These are phyloP conservation scores for Arrhopalites spinosus DNA, from an alignment of 2,888 invertebrate genomes.

Conservation along the genomic window DNA sequence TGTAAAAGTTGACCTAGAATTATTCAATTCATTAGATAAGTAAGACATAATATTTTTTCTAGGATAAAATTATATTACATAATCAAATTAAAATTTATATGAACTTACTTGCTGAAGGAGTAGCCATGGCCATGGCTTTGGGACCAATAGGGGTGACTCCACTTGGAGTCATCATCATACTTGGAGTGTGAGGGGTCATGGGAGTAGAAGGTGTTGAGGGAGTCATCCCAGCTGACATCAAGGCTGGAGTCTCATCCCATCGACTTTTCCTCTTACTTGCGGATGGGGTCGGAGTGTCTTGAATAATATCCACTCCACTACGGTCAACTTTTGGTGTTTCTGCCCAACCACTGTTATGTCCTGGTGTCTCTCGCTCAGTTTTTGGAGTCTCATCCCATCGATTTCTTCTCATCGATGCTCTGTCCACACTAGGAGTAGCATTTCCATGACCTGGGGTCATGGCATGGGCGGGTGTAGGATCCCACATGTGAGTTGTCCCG, in stretches of 20 bases:
- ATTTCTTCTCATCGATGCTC: slow-evolving; percentile 79
- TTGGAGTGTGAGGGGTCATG: slow-evolving; percentile 76
- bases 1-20: slow-evolving; percentile 80
- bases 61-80: background rate
- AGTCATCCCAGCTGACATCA: slow-evolving; percentile 59
- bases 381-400: slow-evolving; percentile 99
- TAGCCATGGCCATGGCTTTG: slow-evolving; percentile 98
- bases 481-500: slow-evolving; percentile 89
- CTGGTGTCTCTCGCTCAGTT: slow-evolving; percentile 95
- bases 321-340: slow-evolving; percentile 97
- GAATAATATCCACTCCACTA: slow-evolving; percentile 68
- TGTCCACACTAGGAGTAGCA: slow-evolving; percentile 80
- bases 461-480: slow-evolving; percentile 88
- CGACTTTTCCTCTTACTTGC: slow-evolving; percentile 93
- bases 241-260: slow-evolving; percentile 98
- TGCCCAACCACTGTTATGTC: slow-evolving; percentile 96
- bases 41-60: background rate
- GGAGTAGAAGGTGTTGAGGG: slow-evolving; percentile 68
- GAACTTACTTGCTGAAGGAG: slow-evolving; percentile 80
- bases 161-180: slow-evolving; percentile 75
- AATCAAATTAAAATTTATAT: background rate
- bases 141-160: slow-evolving; percentile 85
- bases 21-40: background rate
- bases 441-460: slow-evolving; percentile 74
- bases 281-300: slow-evolving; percentile 81